These are phyloP conservation scores for Uropetala carovei DNA, from an alignment of 2,888 invertebrate species.

Conservation along the genomic window DNA sequence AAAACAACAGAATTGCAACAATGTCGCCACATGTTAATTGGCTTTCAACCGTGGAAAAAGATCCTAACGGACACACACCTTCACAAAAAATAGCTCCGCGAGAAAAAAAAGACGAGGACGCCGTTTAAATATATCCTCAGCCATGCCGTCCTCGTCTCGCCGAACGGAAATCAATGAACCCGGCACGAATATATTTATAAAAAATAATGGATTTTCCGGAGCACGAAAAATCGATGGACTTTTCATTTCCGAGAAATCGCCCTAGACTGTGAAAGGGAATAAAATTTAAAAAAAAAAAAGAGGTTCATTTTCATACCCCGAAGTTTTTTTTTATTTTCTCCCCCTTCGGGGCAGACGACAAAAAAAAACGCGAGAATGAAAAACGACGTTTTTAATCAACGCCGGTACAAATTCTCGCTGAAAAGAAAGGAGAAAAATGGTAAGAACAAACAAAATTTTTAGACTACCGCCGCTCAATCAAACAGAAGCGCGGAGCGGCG, in stretches of 20 bases:
- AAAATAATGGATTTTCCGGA: background rate
- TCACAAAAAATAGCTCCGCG: background rate
- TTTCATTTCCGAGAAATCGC: background rate
- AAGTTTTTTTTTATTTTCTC: too few species aligned
- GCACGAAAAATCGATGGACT: background rate
- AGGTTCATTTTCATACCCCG: background rate
- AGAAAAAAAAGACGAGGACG: background rate
- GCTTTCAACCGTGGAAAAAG: background rate
- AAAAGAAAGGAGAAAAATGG: background rate
- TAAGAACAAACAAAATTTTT: background rate
- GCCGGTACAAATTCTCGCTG: background rate
- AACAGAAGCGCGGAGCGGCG: background rate
- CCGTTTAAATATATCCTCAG: slow-evolving; percentile 18
- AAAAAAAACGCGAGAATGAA: background rate
- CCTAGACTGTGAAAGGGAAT: background rate
- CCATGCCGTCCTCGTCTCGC: background rate
- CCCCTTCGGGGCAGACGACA: background rate
- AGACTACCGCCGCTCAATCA: background rate
- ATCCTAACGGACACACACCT: background rate
- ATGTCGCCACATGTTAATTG: background rate
- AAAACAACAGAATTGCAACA: background rate
- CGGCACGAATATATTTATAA: background rate
- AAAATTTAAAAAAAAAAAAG: background rate
- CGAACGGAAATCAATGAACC: slow-evolving; percentile 37
- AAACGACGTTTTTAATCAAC: background rate